phyloP scores from a whole-genome alignment of 2,888 invertebrate species.

The Metellina segmentata region DNA sequence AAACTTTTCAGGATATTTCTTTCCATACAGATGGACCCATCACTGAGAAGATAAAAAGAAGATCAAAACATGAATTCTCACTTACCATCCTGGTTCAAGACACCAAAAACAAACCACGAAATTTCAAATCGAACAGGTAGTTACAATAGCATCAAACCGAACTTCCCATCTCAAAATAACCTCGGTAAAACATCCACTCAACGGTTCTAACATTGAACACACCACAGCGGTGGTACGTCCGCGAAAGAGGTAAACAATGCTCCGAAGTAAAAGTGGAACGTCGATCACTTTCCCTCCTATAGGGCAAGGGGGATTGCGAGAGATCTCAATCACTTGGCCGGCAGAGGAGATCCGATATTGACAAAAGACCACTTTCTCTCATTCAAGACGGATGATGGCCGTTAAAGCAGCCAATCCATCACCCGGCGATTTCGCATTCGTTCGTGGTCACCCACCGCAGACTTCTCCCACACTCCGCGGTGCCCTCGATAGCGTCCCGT shows the following conservation, averaged over 20 bases:
- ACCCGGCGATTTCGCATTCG: slow-evolving; percentile 2
- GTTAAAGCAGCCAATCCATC: neutral
- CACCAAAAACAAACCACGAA: too few relatives aligned
- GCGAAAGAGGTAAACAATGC: neutral
- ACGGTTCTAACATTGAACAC: neutral
- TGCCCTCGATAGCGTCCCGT: too few relatives aligned
- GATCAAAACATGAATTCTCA: too few relatives aligned
- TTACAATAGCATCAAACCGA: too few relatives aligned
- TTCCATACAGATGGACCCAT: too few relatives aligned
- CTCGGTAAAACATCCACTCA: neutral
- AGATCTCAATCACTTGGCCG: slow-evolving; percentile 46
- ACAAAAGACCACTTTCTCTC: neutral
- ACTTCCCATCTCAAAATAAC: neutral
- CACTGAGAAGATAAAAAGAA: too few relatives aligned
- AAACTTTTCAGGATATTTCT: too few relatives aligned
- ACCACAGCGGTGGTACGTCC: neutral
- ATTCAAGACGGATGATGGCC: neutral
- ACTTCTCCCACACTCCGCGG: too few relatives aligned
- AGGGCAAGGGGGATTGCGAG: neutral
- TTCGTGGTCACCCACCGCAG: too few relatives aligned
- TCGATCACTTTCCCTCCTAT: neutral
- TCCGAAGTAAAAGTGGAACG: neutral
- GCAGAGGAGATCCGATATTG: slow-evolving; percentile 48
- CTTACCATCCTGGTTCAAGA: too few relatives aligned
- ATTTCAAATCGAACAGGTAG: too few relatives aligned